A percentile compares a stretch with the other conserved stretches of the same genome.
Conservation (phyloP, 1,140 invertebrate genomes). For the Drosophila aff. region DNA sequence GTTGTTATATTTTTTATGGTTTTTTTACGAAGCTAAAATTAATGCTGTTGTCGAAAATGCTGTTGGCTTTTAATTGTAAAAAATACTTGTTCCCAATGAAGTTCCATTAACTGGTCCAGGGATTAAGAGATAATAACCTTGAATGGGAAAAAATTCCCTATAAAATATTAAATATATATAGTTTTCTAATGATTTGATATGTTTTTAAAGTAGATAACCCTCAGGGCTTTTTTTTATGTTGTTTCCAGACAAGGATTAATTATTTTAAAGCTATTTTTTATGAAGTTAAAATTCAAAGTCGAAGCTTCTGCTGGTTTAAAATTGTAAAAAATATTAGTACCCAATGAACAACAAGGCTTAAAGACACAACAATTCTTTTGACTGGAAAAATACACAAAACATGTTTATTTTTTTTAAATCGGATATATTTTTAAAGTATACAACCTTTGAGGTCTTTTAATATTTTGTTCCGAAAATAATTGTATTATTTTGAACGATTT, state of each 20-base stretch:
- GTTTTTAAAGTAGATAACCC: background rate
- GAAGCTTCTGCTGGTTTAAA: too few relatives aligned
- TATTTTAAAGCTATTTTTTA: background rate
- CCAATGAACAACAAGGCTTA: too few relatives aligned
- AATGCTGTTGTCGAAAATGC: too few relatives aligned
- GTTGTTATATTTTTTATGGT: background rate
- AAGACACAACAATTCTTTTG: too few relatives aligned
- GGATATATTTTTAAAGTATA: too few relatives aligned
- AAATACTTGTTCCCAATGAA: background rate
- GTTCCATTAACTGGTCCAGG: background rate
- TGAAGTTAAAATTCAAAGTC: too few relatives aligned
- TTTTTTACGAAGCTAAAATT: background rate
- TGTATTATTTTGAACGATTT: background rate
- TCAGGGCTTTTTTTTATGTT: background rate
- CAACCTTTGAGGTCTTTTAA: too few relatives aligned
- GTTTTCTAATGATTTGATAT: background rate
- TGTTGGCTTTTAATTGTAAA: background rate
- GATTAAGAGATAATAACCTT: background rate
- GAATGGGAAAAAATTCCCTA: background rate
- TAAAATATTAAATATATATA: background rate
- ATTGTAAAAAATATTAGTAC: too few relatives aligned
- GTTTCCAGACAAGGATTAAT: accelerated
- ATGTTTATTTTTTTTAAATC: too few relatives aligned
- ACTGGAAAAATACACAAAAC: too few relatives aligned
- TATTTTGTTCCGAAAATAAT: too few relatives aligned